Conservation (phyloP, 64 coral and sea anemone species). For the Stichodactyla mertensii region DNA sequence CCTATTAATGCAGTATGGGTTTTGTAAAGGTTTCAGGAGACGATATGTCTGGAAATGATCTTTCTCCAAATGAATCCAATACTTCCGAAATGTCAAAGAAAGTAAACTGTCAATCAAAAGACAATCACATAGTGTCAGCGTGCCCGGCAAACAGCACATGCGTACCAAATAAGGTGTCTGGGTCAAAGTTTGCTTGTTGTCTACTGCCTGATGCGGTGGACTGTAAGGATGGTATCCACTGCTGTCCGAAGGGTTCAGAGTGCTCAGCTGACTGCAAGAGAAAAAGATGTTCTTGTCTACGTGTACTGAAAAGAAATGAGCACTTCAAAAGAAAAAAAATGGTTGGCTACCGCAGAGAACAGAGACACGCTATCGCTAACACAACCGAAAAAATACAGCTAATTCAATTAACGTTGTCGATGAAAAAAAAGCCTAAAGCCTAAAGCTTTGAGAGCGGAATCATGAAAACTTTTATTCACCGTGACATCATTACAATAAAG, state of each 20-base stretch:
- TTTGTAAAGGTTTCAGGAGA: not conserved
- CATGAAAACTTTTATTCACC: no score
- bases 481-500: no score
- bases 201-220: not conserved
- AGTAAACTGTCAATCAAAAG: not conserved
- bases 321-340: no score
- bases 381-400: no score
- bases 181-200: slow-evolving; percentile 24
- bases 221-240: slow-evolving; percentile 7
- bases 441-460: no score
- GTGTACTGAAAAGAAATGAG: not conserved
- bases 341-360: no score
- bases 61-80: not conserved
- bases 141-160: slow-evolving; percentile 22
- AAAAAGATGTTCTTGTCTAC: slow-evolving; percentile 6
- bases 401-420: no score
- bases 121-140: slow-evolving; percentile 8
- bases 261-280: slow-evolving; percentile 18
- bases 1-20: not conserved
- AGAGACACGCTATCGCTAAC: no score
- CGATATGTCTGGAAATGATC: not conserved
- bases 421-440: no score
- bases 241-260: slow-evolving; percentile 9
- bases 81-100: not conserved
- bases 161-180: slow-evolving; percentile 3